Percentiles rank a stretch among this genome's conserved stretches.
These are phyloP conservation scores for Rachycentron canadum DNA, from an alignment of 2,797 vertebrate species.

Conservation along the genomic window DNA sequence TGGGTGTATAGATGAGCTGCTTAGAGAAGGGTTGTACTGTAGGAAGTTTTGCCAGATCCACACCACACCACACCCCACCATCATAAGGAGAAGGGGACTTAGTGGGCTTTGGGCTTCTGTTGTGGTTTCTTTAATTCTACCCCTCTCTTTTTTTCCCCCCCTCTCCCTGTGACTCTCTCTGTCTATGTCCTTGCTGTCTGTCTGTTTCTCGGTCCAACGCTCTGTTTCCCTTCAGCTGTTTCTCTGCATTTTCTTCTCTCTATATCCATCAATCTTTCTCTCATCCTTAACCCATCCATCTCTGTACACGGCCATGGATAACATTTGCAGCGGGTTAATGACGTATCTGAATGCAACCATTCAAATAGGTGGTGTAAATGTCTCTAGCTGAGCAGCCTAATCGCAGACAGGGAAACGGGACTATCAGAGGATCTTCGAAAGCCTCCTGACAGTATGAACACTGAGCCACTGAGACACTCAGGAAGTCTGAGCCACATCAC, in stretches of 20 bases:
- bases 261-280: constrained; percentile 52
- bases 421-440: constrained; percentile 4
- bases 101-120: constrained; percentile 74
- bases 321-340: constrained; percentile 30
- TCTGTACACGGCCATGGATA: constrained; percentile 39
- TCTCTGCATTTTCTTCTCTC: constrained; percentile 51
- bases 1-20: constrained; percentile 78
- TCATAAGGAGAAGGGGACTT: constrained; percentile 72
- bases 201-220: constrained; percentile 66
- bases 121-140: constrained; percentile 80
- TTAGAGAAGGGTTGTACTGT: constrained; percentile 70
- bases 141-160: constrained; percentile 39
- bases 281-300: constrained; percentile 48
- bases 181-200: constrained; percentile 60
- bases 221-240: constrained; percentile 64
- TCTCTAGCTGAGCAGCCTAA: constrained; percentile 35
- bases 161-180: constrained; percentile 60
- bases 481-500: background rate
- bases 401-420: constrained; percentile 7
- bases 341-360: constrained; percentile 20
- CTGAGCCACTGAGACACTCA: background rate
- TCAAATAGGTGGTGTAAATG: constrained; percentile 20
- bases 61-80: constrained; percentile 74
- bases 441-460: background rate
- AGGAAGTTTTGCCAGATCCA: constrained; percentile 78